Evolutionary conservation across 2,888 invertebrate species (phyloP).

Genomic region (Pammene aurita): DNA sequence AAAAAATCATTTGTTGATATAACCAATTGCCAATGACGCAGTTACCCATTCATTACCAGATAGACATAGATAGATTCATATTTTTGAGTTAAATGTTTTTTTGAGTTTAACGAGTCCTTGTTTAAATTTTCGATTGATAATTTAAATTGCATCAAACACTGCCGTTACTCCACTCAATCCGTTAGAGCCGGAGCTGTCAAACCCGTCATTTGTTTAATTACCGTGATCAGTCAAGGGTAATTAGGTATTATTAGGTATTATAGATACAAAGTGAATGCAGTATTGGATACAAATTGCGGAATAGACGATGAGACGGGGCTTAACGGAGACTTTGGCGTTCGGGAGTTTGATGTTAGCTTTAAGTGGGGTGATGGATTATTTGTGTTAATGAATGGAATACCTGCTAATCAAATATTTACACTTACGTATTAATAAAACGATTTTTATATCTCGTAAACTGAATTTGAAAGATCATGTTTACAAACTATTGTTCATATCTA

Average conservation of each 20-base stretch:
- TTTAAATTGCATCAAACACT: neutral
- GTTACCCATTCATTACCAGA: too few species aligned
- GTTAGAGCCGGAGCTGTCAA: slow-evolving; percentile 34
- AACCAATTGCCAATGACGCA: too few species aligned
- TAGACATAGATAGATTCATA: too few species aligned
- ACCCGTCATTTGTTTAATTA: slow-evolving; percentile 35
- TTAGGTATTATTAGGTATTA: slow-evolving; percentile 19
- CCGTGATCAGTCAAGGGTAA: slow-evolving; percentile 38
- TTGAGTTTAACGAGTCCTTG: too few species aligned
- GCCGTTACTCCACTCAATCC: slow-evolving; percentile 12
- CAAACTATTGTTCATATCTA: too few species aligned
- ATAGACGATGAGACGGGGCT: slow-evolving; percentile 34
- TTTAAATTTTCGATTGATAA: neutral
- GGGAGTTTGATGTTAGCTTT: slow-evolving; percentile 12
- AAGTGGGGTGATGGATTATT: slow-evolving; percentile 11
- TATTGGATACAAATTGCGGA: slow-evolving; percentile 40
- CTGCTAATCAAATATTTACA: neutral
- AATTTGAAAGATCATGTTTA: too few species aligned
- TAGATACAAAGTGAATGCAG: slow-evolving; percentile 37
- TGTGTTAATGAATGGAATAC: neutral
- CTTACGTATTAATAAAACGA: too few species aligned
- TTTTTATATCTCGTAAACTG: too few species aligned
- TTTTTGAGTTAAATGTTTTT: too few species aligned
- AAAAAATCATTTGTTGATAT: too few species aligned
- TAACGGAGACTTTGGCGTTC: slow-evolving; percentile 1